Percentiles rank a stretch among this genome's conserved stretches.
Conservation (phyloP, 2,113 vertebrate genomes). For the Chloebia gouldiae region DNA sequence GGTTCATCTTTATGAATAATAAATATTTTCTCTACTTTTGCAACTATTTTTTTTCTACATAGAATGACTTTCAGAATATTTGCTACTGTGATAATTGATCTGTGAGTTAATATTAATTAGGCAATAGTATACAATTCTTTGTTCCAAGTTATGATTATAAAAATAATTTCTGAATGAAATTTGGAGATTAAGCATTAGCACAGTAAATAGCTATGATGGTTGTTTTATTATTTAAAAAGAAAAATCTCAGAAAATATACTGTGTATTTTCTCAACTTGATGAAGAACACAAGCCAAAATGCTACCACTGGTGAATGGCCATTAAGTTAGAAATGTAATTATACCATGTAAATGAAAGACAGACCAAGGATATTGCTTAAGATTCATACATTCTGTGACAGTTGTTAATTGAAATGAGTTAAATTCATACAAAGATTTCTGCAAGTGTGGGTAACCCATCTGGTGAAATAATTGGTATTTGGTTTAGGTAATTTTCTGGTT, state of each 20-base stretch:
- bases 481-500: constrained; percentile 3
- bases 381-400: neutral
- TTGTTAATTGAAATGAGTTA: constrained; percentile 37
- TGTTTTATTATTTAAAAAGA: neutral
- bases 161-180: neutral
- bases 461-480: neutral
- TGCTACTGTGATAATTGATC: neutral
- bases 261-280: neutral
- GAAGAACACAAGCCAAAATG: constrained; percentile 22
- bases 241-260: neutral
- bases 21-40: neutral
- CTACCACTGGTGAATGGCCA: neutral
- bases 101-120: neutral
- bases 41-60: neutral
- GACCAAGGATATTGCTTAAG: neutral
- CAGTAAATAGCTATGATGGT: neutral
- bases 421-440: neutral
- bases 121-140: neutral
- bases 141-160: neutral
- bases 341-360: neutral
- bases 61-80: neutral
- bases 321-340: constrained; percentile 37
- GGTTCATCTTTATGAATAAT: neutral
- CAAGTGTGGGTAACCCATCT: neutral
- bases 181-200: neutral